A percentile compares a stretch with the other conserved stretches of the same genome.
Evolutionary conservation across 2,888 invertebrate genomes (phyloP).

Genomic region (Euclidia mi): DNA sequence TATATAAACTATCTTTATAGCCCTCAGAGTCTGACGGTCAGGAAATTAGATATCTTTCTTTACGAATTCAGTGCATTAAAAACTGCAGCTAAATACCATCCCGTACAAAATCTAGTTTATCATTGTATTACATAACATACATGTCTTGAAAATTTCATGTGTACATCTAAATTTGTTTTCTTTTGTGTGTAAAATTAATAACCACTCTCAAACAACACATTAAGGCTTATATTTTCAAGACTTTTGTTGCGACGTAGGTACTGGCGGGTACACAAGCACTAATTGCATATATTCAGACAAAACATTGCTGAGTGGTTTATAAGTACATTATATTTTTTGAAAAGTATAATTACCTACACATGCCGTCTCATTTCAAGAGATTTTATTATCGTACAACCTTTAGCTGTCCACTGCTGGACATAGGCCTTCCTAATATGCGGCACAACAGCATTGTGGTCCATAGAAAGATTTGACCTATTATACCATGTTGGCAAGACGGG

Average conservation of each 20-base stretch:
- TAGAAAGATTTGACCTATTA: no score
- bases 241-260: slow-evolving; percentile 57
- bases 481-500: no score
- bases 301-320: slow-evolving; percentile 1
- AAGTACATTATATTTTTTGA: slow-evolving; percentile 17
- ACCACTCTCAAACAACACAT: slow-evolving; percentile 53
- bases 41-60: no score
- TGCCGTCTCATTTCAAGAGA: not conserved
- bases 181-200: slow-evolving; percentile 57
- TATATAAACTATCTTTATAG: no score
- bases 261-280: slow-evolving; percentile 45
- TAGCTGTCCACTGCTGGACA: no score
- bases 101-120: no score
- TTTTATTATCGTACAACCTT: no score
- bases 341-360: slow-evolving; percentile 2
- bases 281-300: slow-evolving; percentile 26
- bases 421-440: no score
- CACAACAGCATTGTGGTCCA: no score
- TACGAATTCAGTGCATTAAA: no score
- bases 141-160: not conserved
- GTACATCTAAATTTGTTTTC: slow-evolving; percentile 41
- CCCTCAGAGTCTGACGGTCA: no score
- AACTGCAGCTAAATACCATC: no score
- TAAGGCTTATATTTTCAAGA: slow-evolving; percentile 59
- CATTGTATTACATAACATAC: not conserved